phyloP scores from a whole-genome alignment of 2,797 vertebrate species.

The Dendrocincla fuliginosa region DNA sequence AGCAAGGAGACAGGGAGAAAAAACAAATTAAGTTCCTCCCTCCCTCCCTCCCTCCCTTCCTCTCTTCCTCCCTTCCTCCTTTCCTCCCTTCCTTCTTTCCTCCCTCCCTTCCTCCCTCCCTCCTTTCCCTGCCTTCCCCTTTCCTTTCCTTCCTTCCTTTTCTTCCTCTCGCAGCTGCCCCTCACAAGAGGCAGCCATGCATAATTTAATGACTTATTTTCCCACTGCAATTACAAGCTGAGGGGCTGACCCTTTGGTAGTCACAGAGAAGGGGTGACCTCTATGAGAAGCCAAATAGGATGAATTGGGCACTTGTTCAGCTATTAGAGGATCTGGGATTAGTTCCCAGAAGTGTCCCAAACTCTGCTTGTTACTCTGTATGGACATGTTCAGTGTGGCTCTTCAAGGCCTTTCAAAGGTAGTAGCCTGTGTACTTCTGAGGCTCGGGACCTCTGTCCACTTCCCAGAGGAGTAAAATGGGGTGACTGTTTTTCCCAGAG shows the following conservation, averaged over 20 bases:
- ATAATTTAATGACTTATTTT: background rate
- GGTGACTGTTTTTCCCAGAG: background rate
- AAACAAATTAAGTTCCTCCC: too few relatives aligned
- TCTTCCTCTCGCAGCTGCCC: too few relatives aligned
- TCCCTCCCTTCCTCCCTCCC: too few relatives aligned
- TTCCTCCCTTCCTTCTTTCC: accelerated
- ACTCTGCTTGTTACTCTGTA: background rate
- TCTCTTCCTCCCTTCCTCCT: accelerated
- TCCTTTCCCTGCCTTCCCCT: too few relatives aligned
- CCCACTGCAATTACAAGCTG: background rate
- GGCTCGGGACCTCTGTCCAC: background rate
- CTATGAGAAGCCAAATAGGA: background rate
- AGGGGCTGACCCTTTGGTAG: background rate
- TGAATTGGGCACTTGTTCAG: background rate
- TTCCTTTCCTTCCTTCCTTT: accelerated
- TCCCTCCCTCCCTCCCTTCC: accelerated
- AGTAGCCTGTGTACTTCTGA: background rate
- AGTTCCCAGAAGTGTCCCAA: background rate
- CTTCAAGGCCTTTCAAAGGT: background rate
- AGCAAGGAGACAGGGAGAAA: background rate
- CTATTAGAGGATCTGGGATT: background rate
- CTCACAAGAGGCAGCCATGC: background rate
- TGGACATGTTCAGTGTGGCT: background rate
- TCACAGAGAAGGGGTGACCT: background rate
- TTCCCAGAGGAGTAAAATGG: background rate